Base-by-base conservation (phyloP, 2,797 vertebrate species). In the Brotogeris chrysoptera region DNA sequence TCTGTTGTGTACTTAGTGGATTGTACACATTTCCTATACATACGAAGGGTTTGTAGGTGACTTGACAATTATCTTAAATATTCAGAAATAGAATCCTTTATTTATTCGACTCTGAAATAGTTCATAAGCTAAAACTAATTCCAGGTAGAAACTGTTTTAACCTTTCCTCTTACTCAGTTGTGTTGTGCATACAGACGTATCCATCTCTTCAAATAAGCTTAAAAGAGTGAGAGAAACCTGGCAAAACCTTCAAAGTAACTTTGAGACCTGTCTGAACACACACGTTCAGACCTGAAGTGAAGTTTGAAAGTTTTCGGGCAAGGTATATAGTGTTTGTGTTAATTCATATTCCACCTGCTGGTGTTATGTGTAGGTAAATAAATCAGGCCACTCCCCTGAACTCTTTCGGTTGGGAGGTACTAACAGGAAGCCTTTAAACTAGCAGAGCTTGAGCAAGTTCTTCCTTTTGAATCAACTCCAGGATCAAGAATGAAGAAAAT, bases 361-460 rank as follows among this genome's bases (percentile, higher is more conserved):
- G 47, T 92, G 91, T 95, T 86, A 96, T 91, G 92, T 96, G 34
- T 90, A 96, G 90, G 95, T 95, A 97, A 95, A 97, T 96, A 96
- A 94, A 94, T 92, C 79, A 98, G 96, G 97, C 98, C 99, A 98
- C 99, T 97, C 99, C 99, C 98, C 95, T 97, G 94, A 97, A 96
- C 97, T 93, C 86, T 96, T 96, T 94, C n/a, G 32, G 80, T 34
- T 68, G 88, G 85, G 86, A 97, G 68, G 89, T 88, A 88, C 39
- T 76, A 88, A 86, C 94, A 96, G 93, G 87, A 96, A 95, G 85
- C 76, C 79, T 97, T 97, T 93, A 91, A 91, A 94, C 85, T 49
- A 96, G 79, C 93, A 95, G 91, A 92, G 80, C 69, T 86, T 79
- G 69, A 86, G 97, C 86, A 90, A 59, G 68, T 91, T 97, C 93